phyloP scores from a whole-genome alignment of 2,113 vertebrate genomes.

The Heteronetta atricapilla region DNA sequence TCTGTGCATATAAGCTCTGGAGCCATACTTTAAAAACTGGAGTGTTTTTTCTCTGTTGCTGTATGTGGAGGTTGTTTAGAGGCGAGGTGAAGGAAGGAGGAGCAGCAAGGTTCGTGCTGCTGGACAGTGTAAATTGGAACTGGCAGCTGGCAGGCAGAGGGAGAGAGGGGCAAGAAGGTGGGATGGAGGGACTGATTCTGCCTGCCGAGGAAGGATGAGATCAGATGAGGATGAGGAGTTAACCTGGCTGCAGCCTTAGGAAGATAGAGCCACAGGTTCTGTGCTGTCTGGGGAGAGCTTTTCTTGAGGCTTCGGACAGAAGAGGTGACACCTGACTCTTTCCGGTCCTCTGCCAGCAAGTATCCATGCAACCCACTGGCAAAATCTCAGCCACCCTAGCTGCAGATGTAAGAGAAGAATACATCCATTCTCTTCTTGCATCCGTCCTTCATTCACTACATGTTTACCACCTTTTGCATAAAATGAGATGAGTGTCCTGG shows the following conservation, averaged over 20 bases:
- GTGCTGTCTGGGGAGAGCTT: not conserved
- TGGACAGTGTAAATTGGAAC: not conserved
- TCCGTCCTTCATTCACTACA: not conserved
- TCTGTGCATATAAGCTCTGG: accelerated
- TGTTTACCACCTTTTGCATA: not conserved
- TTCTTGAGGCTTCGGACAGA: not conserved
- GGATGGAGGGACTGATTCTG: not conserved
- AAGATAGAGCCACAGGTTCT: not conserved
- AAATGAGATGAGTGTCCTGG: not conserved
- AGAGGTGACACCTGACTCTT: not conserved
- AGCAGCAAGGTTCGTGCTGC: not conserved
- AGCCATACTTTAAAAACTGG: not conserved
- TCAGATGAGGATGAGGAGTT: not conserved
- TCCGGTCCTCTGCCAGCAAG: not conserved
- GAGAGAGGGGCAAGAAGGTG: not conserved
- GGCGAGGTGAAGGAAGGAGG: not conserved
- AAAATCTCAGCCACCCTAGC: not conserved
- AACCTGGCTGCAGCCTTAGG: not conserved
- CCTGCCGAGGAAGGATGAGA: not conserved
- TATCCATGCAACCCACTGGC: not conserved
- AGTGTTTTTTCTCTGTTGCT: not conserved
- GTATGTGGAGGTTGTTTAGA: not conserved
- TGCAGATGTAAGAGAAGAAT: not conserved
- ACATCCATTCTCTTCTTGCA: not conserved
- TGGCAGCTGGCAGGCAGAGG: not conserved